These are phyloP conservation scores for Poecilobothrus nobilitatus DNA, from an alignment of 2,888 invertebrate species.

Conservation along the genomic window DNA sequence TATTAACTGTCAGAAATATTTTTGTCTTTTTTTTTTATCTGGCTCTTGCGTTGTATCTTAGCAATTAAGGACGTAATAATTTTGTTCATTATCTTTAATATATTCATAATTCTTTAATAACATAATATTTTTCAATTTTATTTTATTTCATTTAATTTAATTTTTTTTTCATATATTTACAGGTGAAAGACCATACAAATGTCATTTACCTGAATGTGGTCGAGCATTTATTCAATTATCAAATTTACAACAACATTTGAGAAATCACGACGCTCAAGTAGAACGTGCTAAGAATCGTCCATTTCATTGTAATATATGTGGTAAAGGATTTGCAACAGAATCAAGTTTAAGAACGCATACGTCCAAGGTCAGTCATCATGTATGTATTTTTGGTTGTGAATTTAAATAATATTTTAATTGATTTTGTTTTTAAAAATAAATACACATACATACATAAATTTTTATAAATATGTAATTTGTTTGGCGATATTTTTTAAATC, in stretches of 20 bases:
- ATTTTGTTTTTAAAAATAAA: constrained; percentile 10
- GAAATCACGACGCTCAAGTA: constrained; percentile 93
- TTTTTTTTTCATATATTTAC: neutral
- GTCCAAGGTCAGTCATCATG: constrained; percentile 83
- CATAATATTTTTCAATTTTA: too few relatives aligned
- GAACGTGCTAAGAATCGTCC: constrained; percentile 91
- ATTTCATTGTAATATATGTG: constrained; percentile 93
- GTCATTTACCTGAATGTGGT: constrained; percentile 91
- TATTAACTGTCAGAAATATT: too few relatives aligned
- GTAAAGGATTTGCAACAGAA: constrained; percentile 93
- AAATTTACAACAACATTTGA: constrained; percentile 89
- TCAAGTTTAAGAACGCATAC: constrained; percentile 92
- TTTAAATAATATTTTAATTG: constrained; percentile 15
- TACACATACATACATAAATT: too few relatives aligned
- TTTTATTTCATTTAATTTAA: too few relatives aligned
- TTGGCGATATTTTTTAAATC: constrained; percentile 36
- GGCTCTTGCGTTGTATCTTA: too few relatives aligned
- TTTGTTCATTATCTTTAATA: too few relatives aligned
- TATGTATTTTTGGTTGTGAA: constrained; percentile 20
- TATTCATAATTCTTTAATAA: too few relatives aligned
- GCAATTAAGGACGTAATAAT: too few relatives aligned
- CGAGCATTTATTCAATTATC: constrained; percentile 94
- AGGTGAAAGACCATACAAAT: constrained; percentile 95
- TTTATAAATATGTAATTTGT: constrained; percentile 11
- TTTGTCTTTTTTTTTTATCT: too few relatives aligned